These are phyloP conservation scores for Scotopteryx bipunctaria DNA, from an alignment of 2,888 invertebrate species.

Conservation along the genomic window DNA sequence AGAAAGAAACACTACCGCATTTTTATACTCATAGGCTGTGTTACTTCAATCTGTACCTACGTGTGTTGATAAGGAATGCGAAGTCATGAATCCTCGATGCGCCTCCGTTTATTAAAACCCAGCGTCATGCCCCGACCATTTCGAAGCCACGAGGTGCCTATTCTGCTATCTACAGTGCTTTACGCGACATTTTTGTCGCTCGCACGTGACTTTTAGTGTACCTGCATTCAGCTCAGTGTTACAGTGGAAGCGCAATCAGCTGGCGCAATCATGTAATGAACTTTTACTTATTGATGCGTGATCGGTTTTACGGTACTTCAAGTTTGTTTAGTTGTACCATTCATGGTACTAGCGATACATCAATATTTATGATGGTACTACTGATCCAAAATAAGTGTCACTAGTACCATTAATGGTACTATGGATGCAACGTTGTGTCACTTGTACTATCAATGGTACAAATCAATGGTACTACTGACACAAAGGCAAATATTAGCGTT, in stretches of 20 bases:
- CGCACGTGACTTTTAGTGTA: slow-evolving; percentile 45
- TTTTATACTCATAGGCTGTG: too few species aligned
- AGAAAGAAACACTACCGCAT: neutral
- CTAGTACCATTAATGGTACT: too few species aligned
- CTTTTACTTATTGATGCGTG: neutral
- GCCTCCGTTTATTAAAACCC: slow-evolving; percentile 34
- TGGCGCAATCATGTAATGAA: neutral
- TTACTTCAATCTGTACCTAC: neutral
- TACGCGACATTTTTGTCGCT: slow-evolving; percentile 38
- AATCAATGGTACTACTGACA: too few species aligned
- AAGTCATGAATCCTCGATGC: slow-evolving; percentile 31
- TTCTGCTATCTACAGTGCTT: slow-evolving; percentile 34
- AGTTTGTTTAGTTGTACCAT: too few species aligned
- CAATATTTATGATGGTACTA: too few species aligned
- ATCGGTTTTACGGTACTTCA: too few species aligned
- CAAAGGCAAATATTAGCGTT: too few species aligned
- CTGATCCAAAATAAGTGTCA: too few species aligned
- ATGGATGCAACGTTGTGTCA: too few species aligned
- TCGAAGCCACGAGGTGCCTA: slow-evolving; percentile 26
- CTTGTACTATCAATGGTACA: too few species aligned
- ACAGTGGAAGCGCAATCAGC: slow-evolving; percentile 1
- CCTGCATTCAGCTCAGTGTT: slow-evolving; percentile 29
- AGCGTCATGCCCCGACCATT: slow-evolving; percentile 32
- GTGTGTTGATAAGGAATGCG: slow-evolving; percentile 32
- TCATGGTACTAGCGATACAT: too few species aligned